Evolutionary conservation across 2,888 invertebrate species (phyloP).

Genomic region (Catocala nupta): DNA sequence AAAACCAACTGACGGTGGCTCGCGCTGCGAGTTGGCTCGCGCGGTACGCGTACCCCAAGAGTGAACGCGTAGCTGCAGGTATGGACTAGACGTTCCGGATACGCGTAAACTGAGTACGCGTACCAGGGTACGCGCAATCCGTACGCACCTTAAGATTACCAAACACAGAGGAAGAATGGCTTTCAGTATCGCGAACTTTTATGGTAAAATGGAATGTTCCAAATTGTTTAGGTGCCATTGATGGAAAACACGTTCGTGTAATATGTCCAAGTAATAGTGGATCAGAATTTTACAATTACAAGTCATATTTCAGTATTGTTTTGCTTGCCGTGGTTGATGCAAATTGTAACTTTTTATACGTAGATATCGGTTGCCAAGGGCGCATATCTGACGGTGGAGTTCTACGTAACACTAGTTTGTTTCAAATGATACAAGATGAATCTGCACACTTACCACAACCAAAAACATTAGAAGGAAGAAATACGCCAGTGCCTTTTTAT

Average conservation of each 20-base stretch:
- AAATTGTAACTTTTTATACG: conserved; percentile 30
- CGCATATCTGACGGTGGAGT: conserved; percentile 45
- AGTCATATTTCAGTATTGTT: conserved; percentile 23
- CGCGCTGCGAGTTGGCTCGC: too few relatives aligned
- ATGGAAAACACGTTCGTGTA: conserved; percentile 32
- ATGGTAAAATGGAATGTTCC: conserved; percentile 40
- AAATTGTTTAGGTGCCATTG: conserved; percentile 39
- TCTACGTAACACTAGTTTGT: conserved; percentile 32
- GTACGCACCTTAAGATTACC: too few relatives aligned
- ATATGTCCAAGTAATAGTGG: conserved; percentile 30
- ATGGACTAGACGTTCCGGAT: too few relatives aligned
- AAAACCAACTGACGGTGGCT: too few relatives aligned
- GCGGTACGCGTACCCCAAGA: too few relatives aligned
- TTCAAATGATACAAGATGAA: conserved; percentile 40
- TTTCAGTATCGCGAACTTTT: conserved; percentile 34
- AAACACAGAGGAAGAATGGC: conserved; percentile 39
- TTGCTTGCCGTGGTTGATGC: conserved; percentile 43
- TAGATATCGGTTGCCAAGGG: conserved; percentile 31
- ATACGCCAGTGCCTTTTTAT: conserved; percentile 44
- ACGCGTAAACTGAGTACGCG: too few relatives aligned
- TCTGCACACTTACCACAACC: conserved; percentile 41
- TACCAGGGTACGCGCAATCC: too few relatives aligned
- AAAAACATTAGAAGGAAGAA: conserved; percentile 45
- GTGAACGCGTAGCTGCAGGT: too few relatives aligned
- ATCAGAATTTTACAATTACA: conserved; percentile 37